Evolutionary conservation across 2,113 vertebrate genomes (phyloP), one percentile per base, ranked within the genome.

Genomic region (Carollia perspicillata): DNA sequence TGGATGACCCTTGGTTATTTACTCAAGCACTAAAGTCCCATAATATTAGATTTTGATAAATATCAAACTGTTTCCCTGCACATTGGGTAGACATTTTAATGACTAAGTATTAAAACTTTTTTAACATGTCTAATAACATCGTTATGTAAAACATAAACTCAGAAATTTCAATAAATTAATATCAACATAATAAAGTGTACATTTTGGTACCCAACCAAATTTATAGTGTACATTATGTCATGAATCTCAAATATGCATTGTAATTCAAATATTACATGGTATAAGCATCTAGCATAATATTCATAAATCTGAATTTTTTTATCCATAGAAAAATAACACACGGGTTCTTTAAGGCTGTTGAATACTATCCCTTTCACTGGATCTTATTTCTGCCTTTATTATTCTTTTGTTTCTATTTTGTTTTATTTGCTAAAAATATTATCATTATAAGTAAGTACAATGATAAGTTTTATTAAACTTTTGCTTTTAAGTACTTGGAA

Each of bases 381-480:
- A 83, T 63, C 28, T 95, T 47, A n/a, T 55, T 93, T 65, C 28
- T 77, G n/a, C 20, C 17, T 37, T 90, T 65, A 14, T 40, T 89
- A 14, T 60, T 90, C 55, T 80, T 85, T 81, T 71, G 69, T 47
- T 91, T 84, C 8, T 74, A 5, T 44, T 81, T 90, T 65, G 40
- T 60, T 92, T 79, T 58, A 7, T 14, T 85, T 86, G 22, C 23
- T 90, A 28, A 49, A 88, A 77, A 63, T 86, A 81, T 72, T 44
- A 66, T 72, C n/a, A 95, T 63, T 94, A 66, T 10, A n/a, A 94
- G 9, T 53, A 66, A 80, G 18, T 30, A 44, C 14, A 72, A 55
- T n/a, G 49, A 49, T n/a, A 95, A 22, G 84, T 95, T 77, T 90
- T 89, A 35, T 77, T 89, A 47, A 94, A 79, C 30, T 71, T 37